A percentile compares a stretch with the other conserved stretches of the same genome.
These are phyloP conservation scores for Hiodon alosoides DNA, from an alignment of 2,113 vertebrate species.

Conservation along the genomic window DNA sequence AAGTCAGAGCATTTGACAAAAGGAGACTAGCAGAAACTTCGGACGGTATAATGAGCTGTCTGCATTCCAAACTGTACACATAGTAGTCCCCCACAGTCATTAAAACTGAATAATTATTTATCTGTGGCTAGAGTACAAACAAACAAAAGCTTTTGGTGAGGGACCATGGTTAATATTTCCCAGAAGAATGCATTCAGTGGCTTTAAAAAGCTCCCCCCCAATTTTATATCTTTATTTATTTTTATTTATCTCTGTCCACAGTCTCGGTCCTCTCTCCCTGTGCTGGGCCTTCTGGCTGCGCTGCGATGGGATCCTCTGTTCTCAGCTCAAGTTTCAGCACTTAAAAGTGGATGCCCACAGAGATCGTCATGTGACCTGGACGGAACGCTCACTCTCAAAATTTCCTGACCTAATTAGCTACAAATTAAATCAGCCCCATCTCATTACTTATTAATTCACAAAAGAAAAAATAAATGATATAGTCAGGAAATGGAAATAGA, in stretches of 20 bases:
- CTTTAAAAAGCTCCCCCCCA: constrained; percentile 1
- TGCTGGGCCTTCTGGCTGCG: not conserved
- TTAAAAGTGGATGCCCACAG: not conserved
- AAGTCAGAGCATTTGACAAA: not conserved
- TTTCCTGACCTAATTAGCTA: constrained; percentile 13
- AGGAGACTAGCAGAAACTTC: not conserved
- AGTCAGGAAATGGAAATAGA: not conserved
- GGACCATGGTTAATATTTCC: constrained; percentile 44
- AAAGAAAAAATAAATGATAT: not conserved
- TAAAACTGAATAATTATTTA: constrained; percentile 63
- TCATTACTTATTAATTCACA: not conserved
- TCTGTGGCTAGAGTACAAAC: constrained; percentile 53
- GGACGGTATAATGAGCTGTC: not conserved
- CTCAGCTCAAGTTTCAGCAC: not conserved
- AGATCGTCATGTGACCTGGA: not conserved
- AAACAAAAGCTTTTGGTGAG: constrained; percentile 47
- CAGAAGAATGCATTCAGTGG: constrained; percentile 10
- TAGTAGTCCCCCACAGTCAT: constrained; percentile 47
- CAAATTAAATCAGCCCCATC: not conserved
- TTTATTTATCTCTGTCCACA: constrained; percentile 4
- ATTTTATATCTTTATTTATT: not conserved
- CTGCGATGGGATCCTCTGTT: not conserved
- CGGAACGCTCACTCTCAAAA: not conserved
- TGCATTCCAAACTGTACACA: constrained; percentile 37
- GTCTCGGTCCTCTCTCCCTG: not conserved